These are phyloP conservation scores for Amphiprion clarkii DNA, from an alignment of 2,797 vertebrate genomes.

Conservation along the genomic window DNA sequence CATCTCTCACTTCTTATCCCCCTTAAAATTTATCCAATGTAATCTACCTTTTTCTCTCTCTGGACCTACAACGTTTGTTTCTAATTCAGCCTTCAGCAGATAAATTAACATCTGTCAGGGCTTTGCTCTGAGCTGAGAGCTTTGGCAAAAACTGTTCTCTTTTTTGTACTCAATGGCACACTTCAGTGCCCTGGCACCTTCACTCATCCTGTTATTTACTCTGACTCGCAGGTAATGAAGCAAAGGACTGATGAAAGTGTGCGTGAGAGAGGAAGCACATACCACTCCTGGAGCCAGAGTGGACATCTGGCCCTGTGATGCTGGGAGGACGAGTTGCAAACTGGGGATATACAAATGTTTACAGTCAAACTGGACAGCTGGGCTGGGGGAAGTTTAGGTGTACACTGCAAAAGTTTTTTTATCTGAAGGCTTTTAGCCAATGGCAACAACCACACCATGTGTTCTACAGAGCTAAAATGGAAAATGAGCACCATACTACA, in stretches of 20 bases:
- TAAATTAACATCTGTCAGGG: conserved; percentile 73
- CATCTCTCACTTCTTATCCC: conserved; percentile 11
- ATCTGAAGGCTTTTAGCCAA: conserved; percentile 31
- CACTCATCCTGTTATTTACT: conserved; percentile 70
- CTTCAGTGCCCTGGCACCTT: conserved; percentile 63
- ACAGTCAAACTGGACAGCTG: conserved; percentile 56
- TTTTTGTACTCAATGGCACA: conserved; percentile 45
- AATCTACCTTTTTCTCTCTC: conserved; percentile 27
- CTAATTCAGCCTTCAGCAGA: conserved; percentile 68
- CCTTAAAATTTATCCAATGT: conserved; percentile 41
- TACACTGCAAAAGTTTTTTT: conserved; percentile 36
- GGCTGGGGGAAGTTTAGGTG: conserved; percentile 34
- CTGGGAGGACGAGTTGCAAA: conserved; percentile 45
- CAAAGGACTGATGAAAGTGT: conserved; percentile 55
- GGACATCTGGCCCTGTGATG: conserved; percentile 68
- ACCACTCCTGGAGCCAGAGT: conserved; percentile 48
- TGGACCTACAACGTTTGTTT: conserved; percentile 49
- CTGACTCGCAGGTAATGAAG: conserved; percentile 71
- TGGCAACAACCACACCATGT: conserved; percentile 27
- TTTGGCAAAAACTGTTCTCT: conserved; percentile 52
- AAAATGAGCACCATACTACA: background rate
- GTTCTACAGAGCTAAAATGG: conserved; percentile 14
- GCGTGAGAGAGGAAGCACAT: conserved; percentile 47
- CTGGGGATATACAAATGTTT: conserved; percentile 63
- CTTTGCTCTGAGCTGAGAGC: conserved; percentile 49